Evolutionary conservation across 2,113 vertebrate species (phyloP), one percentile per base, ranked within the genome.

Genomic region (Aleadryas rufinucha): DNA sequence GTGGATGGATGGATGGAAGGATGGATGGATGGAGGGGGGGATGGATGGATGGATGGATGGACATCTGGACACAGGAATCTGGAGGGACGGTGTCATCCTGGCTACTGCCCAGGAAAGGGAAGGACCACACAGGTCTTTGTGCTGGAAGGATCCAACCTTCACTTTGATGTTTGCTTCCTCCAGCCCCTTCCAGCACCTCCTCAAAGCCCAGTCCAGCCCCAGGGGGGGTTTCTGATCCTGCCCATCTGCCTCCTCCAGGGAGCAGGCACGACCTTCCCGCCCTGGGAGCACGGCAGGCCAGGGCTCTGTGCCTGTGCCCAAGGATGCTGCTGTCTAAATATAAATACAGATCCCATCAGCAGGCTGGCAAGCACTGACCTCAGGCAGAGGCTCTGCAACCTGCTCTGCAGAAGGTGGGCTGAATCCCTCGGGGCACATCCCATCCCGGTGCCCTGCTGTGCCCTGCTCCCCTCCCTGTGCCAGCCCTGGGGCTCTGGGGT

Each of bases 251-350:
- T 64, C 20, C 44, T 44, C 30, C 44, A 41, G n/a, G 69, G 69
- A 84, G 20, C 35, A 56, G 69, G 17, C 37, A 37, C 22, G 9
- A 49, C 47, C 33, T 75, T 90, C 47, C 70, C 47, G 53, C 57
- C 49, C 11, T 20, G 27, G 1, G 2, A 14, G 23, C 6, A 0
- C 2, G 35, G 10, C 35, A 64, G 1, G 2, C 24, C 19, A n/a
- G 41, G 70, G 27, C 35, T 65, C 39, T 69, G 35, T 56, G 41
- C 23, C 65, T 50, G 4, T 2, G 23, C 56, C 35, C 57, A 18
- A 19, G 35, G 79, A 78, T 63, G 10, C 37, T 24, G 31, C 16
- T 1, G 1, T 21, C 28, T 82, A 91, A 81, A 70, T 28, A 79
- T 3, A 66, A 23, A 77, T n/a, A 75, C 2, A 54, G 26, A 52